A percentile compares a stretch with the other conserved stretches of the same genome.
Conservation (phyloP, 2,113 vertebrate genomes). For the Myotis davidii region DNA sequence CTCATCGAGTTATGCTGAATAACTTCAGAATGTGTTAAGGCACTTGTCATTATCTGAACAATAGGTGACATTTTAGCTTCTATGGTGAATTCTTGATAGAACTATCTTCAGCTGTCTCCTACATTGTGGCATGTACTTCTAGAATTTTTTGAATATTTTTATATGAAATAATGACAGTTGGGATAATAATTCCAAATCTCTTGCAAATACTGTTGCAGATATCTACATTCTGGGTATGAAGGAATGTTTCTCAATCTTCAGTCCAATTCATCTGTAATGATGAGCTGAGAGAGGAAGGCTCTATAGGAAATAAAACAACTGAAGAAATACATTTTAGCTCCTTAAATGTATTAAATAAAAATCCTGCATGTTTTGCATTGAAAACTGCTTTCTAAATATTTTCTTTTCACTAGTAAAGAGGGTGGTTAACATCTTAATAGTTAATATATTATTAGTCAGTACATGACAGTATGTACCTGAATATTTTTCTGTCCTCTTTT, state of each 20-base stretch:
- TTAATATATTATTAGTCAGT: background rate
- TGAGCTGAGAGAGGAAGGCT: background rate
- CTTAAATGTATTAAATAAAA: constrained; percentile 5
- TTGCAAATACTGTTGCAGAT: background rate
- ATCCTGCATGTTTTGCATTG: background rate
- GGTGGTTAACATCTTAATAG: background rate
- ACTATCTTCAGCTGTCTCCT: background rate
- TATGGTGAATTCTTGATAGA: constrained; percentile 12
- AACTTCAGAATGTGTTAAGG: background rate
- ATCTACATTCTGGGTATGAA: background rate
- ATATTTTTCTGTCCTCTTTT: background rate
- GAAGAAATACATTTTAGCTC: background rate
- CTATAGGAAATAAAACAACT: background rate
- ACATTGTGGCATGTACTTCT: background rate
- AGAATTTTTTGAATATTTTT: background rate
- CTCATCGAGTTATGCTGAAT: background rate
- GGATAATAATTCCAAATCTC: constrained; percentile 30
- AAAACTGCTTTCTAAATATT: constrained; percentile 43
- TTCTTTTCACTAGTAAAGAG: constrained; percentile 49
- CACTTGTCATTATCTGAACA: constrained; percentile 7
- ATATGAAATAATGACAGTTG: background rate
- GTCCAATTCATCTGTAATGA: background rate
- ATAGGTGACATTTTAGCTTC: constrained; percentile 25
- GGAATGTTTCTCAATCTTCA: background rate
- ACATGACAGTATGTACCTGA: background rate